phyloP scores from a whole-genome alignment of 2,113 vertebrate genomes.

The Tringa solitaria region DNA sequence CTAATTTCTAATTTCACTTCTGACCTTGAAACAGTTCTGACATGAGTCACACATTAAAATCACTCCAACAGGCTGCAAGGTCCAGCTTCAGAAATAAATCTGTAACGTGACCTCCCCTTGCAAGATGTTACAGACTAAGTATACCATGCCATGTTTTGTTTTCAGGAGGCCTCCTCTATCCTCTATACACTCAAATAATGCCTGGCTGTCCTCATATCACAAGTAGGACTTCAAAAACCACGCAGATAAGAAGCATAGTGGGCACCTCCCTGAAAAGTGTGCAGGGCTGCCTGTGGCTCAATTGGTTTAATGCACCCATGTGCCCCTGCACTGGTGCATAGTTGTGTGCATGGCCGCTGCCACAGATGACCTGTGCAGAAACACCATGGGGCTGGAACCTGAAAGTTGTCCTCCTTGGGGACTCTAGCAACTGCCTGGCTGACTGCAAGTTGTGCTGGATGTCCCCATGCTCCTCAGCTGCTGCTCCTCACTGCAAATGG shows the following conservation, averaged over 20 bases:
- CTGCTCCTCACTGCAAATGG: background rate
- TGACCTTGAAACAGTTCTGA: background rate
- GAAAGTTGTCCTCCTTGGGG: background rate
- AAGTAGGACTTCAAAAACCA: background rate
- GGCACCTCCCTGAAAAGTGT: background rate
- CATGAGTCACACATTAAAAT: background rate
- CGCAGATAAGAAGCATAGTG: rapidly evolving
- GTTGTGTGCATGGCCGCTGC: background rate
- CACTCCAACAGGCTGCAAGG: background rate
- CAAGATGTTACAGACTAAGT: background rate
- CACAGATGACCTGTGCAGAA: background rate
- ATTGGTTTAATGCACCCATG: rapidly evolving
- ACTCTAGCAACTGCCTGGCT: background rate
- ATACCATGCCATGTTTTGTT: background rate
- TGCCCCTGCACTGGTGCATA: rapidly evolving
- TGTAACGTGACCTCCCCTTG: rapidly evolving
- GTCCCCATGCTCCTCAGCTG: background rate
- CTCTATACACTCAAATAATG: background rate
- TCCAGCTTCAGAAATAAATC: background rate
- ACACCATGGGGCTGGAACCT: rapidly evolving
- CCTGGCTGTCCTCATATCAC: background rate
- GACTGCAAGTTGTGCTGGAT: background rate
- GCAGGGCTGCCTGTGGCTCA: background rate
- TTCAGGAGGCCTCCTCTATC: background rate
- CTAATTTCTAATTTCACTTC: background rate